phyloP scores from a whole-genome alignment of 2,797 vertebrate genomes.

The Megalops cyprinoides region DNA sequence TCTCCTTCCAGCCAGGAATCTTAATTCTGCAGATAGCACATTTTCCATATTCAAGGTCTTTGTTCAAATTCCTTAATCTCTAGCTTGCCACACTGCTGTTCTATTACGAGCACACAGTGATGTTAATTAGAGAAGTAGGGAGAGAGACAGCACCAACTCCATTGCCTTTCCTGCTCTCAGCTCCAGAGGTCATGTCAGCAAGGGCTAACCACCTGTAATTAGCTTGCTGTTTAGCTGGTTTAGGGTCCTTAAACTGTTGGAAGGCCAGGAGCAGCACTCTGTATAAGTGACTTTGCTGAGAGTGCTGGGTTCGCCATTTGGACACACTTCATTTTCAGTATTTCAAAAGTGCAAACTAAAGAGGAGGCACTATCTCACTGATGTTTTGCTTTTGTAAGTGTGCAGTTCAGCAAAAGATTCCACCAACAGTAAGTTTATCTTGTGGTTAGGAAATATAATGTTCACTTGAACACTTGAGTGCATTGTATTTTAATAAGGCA shows the following conservation, averaged over 20 bases:
- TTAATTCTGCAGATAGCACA: constrained; percentile 39
- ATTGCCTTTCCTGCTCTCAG: constrained; percentile 15
- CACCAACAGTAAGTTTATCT: neutral
- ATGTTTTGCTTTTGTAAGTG: neutral
- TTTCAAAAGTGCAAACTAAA: neutral
- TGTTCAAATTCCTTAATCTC: constrained; percentile 43
- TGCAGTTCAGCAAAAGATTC: neutral
- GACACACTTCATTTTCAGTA: neutral
- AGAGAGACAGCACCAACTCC: constrained; percentile 23
- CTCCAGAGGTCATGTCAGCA: constrained; percentile 25
- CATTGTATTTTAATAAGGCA: neutral
- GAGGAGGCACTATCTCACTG: neutral
- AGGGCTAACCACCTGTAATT: constrained; percentile 11
- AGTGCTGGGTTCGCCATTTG: neutral
- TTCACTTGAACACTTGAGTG: too few relatives aligned
- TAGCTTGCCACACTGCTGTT: constrained; percentile 27
- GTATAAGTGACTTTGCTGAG: neutral
- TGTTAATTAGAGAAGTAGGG: constrained; percentile 40
- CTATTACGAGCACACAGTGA: constrained; percentile 6
- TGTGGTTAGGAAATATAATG: too few relatives aligned
- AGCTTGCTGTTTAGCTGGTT: neutral
- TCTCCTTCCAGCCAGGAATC: constrained; percentile 22
- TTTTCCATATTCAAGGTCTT: constrained; percentile 40
- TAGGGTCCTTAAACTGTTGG: neutral
- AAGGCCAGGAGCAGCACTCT: neutral